Base-by-base conservation (phyloP, 2,888 invertebrate genomes). In the Plusia festucae region DNA sequence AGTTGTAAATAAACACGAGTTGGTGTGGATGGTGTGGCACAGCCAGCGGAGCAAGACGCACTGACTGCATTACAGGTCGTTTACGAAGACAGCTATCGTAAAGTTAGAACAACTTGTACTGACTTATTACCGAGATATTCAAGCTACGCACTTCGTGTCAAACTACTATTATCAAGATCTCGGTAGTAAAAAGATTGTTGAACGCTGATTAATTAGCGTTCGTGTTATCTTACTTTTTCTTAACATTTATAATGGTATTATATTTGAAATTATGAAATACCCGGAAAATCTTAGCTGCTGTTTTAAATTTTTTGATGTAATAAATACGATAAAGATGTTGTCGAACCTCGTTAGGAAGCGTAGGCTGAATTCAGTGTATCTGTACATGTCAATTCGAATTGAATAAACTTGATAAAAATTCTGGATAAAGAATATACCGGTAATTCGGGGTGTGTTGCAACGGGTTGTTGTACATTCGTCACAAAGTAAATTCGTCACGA, bases 41-140 rank as follows among this genome's bases (percentile, higher is more conserved):
- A 81, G 78, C 78, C 89, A 81, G 75, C 87, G 82, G 84, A 87
- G 85, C 88, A 88, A 78, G 83, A 86, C 89, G 77, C 83, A 92
- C 92, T 92, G 92, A 73, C 84, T 83, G 80, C 73, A 78, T 9
- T 46, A 57, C 77, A 78, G 74, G 82, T 65, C 80, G 78, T 60
- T 58, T 49, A 22, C 49, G 5, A 15, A 11, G 22, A 51, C 62
- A 63, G 61, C 40, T 65, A 63, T 62, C 67, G 62, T 74, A 56
- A 71, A 74, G 69, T 62, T 61, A 56, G 63, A 46, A 53, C 63
- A 68, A 68, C 60, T 64, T 49, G 40, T 40, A 64, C 34, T 20
- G 44, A 32, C 55, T 58, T 75, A n/a, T n/a, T n/a, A 49, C 61
- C 54, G 56, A 66, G 30, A 52, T 76, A 65, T 62, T 76, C 49